phyloP scores from a whole-genome alignment of 1,140 invertebrate species.

The Apolygus lucorum region DNA sequence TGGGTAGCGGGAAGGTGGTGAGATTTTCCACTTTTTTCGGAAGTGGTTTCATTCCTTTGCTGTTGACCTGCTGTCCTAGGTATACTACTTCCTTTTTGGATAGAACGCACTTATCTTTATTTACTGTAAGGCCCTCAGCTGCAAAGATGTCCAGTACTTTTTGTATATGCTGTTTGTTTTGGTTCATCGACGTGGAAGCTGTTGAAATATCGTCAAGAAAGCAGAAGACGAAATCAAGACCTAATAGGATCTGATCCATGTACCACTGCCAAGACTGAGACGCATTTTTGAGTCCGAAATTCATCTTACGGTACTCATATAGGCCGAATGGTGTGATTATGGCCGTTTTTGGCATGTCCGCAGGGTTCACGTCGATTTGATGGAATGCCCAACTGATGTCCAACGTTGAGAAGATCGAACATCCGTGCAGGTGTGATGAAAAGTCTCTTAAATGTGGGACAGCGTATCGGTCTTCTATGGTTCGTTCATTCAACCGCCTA shows the following conservation, averaged over 20 bases:
- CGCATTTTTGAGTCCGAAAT: constrained; percentile 38
- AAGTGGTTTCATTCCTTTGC: no score
- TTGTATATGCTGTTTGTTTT: constrained; percentile 33
- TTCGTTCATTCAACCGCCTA: constrained; percentile 36
- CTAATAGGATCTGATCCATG: constrained; percentile 43
- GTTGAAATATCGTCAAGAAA: no score
- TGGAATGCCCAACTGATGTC: constrained; percentile 44
- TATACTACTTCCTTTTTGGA: no score
- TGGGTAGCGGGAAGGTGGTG: constrained; percentile 33
- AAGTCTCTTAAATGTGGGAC: constrained; percentile 36
- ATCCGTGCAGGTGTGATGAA: constrained; percentile 37
- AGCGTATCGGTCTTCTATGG: constrained; percentile 39
- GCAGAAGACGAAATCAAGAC: no score
- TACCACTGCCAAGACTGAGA: constrained; percentile 43
- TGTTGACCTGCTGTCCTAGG: no score
- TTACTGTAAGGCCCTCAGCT: constrained; percentile 35
- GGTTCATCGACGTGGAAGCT: constrained; percentile 31
- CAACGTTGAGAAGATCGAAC: constrained; percentile 41
- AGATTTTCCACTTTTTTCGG: no score
- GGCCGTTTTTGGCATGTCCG: constrained; percentile 36
- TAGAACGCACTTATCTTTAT: no score
- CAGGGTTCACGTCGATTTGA: constrained; percentile 38
- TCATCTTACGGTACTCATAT: no score
- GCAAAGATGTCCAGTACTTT: constrained; percentile 31
- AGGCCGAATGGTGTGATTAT: no score